A percentile compares a stretch with the other conserved stretches of the same genome.
These are phyloP conservation scores for Gila robusta DNA, from an alignment of 2,797 vertebrate species.

Conservation along the genomic window DNA sequence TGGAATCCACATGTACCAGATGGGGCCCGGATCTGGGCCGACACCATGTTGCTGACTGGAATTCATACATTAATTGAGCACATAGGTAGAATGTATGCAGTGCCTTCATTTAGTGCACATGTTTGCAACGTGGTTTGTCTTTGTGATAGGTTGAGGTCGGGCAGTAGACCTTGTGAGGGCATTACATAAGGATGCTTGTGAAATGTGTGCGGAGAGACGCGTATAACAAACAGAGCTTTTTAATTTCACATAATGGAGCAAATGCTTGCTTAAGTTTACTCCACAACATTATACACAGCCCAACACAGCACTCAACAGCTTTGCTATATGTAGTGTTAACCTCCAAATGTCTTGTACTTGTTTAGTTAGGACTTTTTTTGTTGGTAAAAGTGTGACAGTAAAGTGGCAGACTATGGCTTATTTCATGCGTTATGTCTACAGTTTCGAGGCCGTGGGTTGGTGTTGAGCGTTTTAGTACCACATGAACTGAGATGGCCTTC, in stretches of 20 bases:
- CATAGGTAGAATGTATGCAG: background rate
- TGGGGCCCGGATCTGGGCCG: too few relatives aligned
- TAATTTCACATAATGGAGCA: background rate
- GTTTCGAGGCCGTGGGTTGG: background rate
- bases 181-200: slow-evolving; percentile 37
- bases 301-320: background rate
- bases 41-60: too few relatives aligned
- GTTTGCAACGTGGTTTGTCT: slow-evolving; percentile 7
- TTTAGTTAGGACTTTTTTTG: background rate
- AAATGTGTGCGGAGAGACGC: slow-evolving; percentile 1
- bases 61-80: background rate
- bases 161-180: background rate
- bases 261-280: slow-evolving; percentile 10
- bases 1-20: too few relatives aligned
- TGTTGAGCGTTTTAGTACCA: slow-evolving; percentile 8
- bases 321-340: slow-evolving; percentile 12
- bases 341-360: slow-evolving; percentile 12
- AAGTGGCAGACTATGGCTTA: slow-evolving; percentile 1
- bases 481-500: slow-evolving; percentile 10
- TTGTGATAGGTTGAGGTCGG: background rate
- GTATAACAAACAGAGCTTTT: slow-evolving; percentile 5
- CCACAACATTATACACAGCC: background rate
- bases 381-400: background rate
- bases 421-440: slow-evolving; percentile 8
- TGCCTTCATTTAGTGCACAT: background rate